Conservation (phyloP, 1,140 invertebrate species). For the Trachelipus rathkii region DNA sequence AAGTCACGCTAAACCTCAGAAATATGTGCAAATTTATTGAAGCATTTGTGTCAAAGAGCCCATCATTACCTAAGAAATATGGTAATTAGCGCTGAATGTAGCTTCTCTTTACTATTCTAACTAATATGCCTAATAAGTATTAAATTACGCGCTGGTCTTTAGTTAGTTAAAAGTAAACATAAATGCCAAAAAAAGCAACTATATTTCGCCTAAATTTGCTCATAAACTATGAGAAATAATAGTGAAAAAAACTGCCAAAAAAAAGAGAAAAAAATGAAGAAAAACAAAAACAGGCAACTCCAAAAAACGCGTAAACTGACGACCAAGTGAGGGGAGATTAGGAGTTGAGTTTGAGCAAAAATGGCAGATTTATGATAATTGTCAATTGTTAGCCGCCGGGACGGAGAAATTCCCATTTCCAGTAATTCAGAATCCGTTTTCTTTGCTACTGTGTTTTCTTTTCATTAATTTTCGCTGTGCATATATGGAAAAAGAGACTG, state of each 20-base stretch:
- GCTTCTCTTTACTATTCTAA: slow-evolving; percentile 2
- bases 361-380: slow-evolving; percentile 13
- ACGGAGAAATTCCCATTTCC: slow-evolving; percentile 3
- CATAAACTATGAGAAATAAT: slow-evolving; percentile 13
- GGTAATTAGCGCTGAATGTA: slow-evolving; percentile 10
- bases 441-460: slow-evolving; percentile 10
- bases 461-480: slow-evolving; percentile 3
- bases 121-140: slow-evolving; percentile 11
- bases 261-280: not conserved
- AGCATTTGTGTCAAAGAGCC: slow-evolving; percentile 1
- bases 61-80: slow-evolving; percentile 13
- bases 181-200: slow-evolving; percentile 13
- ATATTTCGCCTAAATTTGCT: slow-evolving; percentile 7
- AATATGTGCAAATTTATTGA: slow-evolving; percentile 11
- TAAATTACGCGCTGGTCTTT: slow-evolving; percentile 1
- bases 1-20: slow-evolving; percentile 4
- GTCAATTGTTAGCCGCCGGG: slow-evolving; percentile 5
- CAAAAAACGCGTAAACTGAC: not conserved
- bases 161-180: slow-evolving; percentile 13
- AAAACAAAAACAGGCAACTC: not conserved
- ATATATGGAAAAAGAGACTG: not conserved
- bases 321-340: slow-evolving; percentile 11
- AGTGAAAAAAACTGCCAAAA: not conserved
- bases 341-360: not conserved
- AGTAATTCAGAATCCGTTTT: slow-evolving; percentile 1